Evolutionary conservation across 2,797 vertebrate species (phyloP).

Genomic region (Muscicapa comitata): DNA sequence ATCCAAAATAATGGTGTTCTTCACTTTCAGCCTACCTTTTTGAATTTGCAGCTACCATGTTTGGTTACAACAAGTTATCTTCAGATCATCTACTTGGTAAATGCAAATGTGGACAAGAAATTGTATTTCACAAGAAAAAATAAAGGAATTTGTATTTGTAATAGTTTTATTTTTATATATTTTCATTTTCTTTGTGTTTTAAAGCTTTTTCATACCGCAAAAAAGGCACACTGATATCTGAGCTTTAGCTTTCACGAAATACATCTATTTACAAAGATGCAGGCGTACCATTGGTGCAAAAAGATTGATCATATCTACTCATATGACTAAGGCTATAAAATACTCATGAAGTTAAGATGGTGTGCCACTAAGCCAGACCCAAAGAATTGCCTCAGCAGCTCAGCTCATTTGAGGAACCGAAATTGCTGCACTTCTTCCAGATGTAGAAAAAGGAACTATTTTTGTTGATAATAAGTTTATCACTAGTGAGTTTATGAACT

Average conservation of each 20-base stretch:
- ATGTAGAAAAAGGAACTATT: constrained; percentile 14
- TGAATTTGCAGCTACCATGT: background rate
- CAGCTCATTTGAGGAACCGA: background rate
- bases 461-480: constrained; percentile 16
- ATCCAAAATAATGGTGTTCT: background rate
- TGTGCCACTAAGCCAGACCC: background rate
- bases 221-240: background rate
- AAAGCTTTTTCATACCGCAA: background rate
- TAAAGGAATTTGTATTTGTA: background rate
- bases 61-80: background rate
- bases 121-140: background rate
- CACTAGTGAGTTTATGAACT: background rate
- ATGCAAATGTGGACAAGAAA: background rate
- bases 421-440: background rate
- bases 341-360: background rate
- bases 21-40: background rate
- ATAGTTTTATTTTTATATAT: background rate
- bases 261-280: background rate
- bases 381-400: background rate
- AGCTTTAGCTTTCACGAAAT: background rate
- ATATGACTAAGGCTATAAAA: background rate
- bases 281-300: background rate
- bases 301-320: background rate
- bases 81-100: background rate
- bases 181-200: background rate